Base-by-base conservation (phyloP, 2,113 vertebrate species). In the Oenanthe oenanthe region DNA sequence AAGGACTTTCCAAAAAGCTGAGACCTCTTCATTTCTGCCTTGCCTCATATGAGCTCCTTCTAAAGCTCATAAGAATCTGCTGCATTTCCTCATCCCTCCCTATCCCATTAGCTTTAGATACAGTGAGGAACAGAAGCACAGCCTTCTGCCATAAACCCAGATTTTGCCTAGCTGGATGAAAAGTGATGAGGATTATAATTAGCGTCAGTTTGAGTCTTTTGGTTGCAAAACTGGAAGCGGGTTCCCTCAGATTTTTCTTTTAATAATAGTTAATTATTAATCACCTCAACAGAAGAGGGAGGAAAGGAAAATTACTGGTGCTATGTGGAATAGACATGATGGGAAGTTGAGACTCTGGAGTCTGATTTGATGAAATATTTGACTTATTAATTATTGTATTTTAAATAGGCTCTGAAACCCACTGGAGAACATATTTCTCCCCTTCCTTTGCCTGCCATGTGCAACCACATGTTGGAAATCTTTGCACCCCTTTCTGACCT, bases 231-330 rank as follows among this genome's bases (percentile, higher is more conserved):
- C 56, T 85, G 56, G 36, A 77, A 92, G 56, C 0, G 13, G 38
- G 6, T 50, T 47, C 32, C 53, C 54, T 85, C 47, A 82, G 74
- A 42, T 80, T 83, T 79, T 85, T 57, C 85, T 88, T 88, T 93
- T 92, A 96, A 90, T 66, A 77, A 54, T 65, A 92, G 81, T 97
- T 70, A 94, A 95, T 91, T 80, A 88, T 95, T 96, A 89, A 96
- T 63, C 50, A 50, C 9, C 17, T 36, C 42, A 91, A 85, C 25
- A 80, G 67, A 93, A 91, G 76, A 91, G 47, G 51, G 85, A 54
- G 34, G 62, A 93, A 81, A 85, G 29, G 71, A 85, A 84, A 89
- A 82, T 95, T 96, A 66, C 54, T 89, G 71, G 42, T 93, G 56
- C 51, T 91, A 26, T 80, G 57, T 43, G 42, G 54, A 95, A 58